Evolutionary conservation across 2,113 vertebrate species (phyloP).

Genomic region (Amphilophus citrinellus): DNA sequence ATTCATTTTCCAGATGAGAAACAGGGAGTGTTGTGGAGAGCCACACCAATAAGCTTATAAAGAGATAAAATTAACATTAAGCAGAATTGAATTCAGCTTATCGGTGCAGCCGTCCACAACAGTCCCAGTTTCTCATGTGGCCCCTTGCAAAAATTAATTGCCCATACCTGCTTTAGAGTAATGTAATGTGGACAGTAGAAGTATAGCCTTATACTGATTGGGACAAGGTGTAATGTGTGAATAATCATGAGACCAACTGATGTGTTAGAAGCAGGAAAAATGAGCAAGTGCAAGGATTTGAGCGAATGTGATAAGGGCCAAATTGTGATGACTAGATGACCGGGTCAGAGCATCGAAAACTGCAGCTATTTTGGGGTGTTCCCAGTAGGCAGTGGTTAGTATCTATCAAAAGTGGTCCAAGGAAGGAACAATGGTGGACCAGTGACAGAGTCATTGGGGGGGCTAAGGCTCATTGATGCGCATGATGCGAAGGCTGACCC

Average conservation of each 20-base stretch:
- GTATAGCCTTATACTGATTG: not conserved
- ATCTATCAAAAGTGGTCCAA: no score
- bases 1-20: not conserved
- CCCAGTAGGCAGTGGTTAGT: no score
- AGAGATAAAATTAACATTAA: not conserved
- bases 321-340: no score
- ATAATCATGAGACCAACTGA: not conserved
- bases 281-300: no score
- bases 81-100: not conserved
- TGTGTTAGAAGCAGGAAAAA: no score
- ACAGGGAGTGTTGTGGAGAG: not conserved
- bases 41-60: not conserved
- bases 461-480: no score
- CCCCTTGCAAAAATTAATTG: not conserved
- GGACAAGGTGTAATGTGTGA: not conserved
- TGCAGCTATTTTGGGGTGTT: no score
- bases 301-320: no score
- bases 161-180: conserved; percentile 10
- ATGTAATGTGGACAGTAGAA: conserved; percentile 33
- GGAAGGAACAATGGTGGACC: no score
- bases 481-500: no score
- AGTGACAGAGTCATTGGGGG: no score
- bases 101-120: not conserved
- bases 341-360: no score
- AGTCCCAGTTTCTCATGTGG: not conserved